Percentiles rank a stretch among this genome's conserved stretches.
phyloP scores from a whole-genome alignment of 2,113 vertebrate genomes.

The Chionodraco myersi region DNA sequence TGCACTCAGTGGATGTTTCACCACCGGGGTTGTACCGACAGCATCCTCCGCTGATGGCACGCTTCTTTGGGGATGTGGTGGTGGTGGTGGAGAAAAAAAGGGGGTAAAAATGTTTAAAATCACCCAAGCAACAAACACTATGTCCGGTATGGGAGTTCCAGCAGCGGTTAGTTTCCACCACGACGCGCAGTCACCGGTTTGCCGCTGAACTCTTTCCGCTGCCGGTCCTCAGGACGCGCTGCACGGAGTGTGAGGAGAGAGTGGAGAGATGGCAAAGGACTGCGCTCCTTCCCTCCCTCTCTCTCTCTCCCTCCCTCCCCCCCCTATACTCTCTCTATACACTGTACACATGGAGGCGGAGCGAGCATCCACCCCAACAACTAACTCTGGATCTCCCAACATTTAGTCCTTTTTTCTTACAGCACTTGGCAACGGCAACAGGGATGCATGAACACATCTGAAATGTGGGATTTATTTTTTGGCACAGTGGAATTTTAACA shows the following conservation, averaged over 20 bases:
- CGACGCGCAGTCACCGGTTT: slow-evolving; percentile 34
- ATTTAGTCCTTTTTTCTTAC: slow-evolving; percentile 1
- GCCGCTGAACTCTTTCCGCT: slow-evolving; percentile 60
- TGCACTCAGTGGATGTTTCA: background rate
- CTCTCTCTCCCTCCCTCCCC: slow-evolving; percentile 22
- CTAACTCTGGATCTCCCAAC: slow-evolving; percentile 57
- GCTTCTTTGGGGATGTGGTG: slow-evolving; percentile 18
- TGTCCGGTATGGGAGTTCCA: slow-evolving; percentile 46
- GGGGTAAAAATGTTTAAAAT: slow-evolving; percentile 24
- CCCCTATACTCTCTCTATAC: slow-evolving; percentile 21
- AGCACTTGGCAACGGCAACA: background rate
- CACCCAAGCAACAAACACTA: slow-evolving; percentile 18
- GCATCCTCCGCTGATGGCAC: slow-evolving; percentile 58
- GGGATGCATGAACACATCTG: no score
- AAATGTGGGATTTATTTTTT: no score
- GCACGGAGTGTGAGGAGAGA: slow-evolving; percentile 70
- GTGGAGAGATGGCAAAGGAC: slow-evolving; percentile 74
- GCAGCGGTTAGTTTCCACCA: slow-evolving; percentile 41
- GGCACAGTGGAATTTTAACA: no score
- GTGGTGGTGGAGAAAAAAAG: background rate
- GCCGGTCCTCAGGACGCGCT: slow-evolving; percentile 67
- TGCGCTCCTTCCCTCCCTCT: slow-evolving; percentile 45
- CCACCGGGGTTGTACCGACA: slow-evolving; percentile 13
- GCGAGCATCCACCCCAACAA: slow-evolving; percentile 53
- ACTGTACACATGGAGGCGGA: slow-evolving; percentile 46